Evolutionary conservation across 2,113 vertebrate species (phyloP).

Genomic region (Arvicanthis niloticus): DNA sequence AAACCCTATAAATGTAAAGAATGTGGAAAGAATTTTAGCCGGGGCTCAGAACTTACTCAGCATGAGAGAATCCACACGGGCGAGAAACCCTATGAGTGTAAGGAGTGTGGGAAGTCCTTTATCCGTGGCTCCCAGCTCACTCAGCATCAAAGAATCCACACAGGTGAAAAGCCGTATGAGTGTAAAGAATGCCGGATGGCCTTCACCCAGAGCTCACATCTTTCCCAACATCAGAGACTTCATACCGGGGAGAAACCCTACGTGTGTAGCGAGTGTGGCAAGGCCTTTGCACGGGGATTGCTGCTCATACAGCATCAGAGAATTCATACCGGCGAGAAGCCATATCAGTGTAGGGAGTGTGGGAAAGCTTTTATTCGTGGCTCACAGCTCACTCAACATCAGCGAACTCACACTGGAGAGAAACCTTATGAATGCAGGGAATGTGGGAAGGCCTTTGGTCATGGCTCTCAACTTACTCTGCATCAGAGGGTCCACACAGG

Average conservation of each 20-base stretch:
- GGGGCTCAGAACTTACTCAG: conserved; percentile 81
- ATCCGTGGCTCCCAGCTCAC: conserved; percentile 82
- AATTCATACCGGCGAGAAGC: conserved; percentile 86
- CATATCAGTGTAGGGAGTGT: conserved; percentile 82
- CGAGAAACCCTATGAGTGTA: conserved; percentile 84
- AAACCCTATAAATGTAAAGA: conserved; percentile 85
- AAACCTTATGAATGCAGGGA: conserved; percentile 82
- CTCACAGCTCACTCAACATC: conserved; percentile 81
- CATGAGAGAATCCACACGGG: conserved; percentile 84
- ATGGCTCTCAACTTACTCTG: conserved; percentile 82
- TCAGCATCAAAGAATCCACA: conserved; percentile 84
- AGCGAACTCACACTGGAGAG: conserved; percentile 83
- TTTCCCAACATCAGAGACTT: conserved; percentile 84
- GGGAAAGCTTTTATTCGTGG: conserved; percentile 84
- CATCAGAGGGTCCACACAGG: conserved; percentile 85
- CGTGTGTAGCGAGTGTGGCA: conserved; percentile 83
- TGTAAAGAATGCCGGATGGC: conserved; percentile 84
- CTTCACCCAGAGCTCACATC: conserved; percentile 84
- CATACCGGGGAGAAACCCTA: conserved; percentile 86
- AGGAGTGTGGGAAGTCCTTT: conserved; percentile 82
- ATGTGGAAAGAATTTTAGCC: conserved; percentile 84
- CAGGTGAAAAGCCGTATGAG: conserved; percentile 84
- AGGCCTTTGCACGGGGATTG: conserved; percentile 84
- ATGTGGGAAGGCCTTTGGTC: conserved; percentile 84
- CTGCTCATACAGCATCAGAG: conserved; percentile 85